Evolutionary conservation across 2,888 invertebrate species (phyloP), one percentile per base, ranked within the genome.

Genomic region (Patella pellucida): DNA sequence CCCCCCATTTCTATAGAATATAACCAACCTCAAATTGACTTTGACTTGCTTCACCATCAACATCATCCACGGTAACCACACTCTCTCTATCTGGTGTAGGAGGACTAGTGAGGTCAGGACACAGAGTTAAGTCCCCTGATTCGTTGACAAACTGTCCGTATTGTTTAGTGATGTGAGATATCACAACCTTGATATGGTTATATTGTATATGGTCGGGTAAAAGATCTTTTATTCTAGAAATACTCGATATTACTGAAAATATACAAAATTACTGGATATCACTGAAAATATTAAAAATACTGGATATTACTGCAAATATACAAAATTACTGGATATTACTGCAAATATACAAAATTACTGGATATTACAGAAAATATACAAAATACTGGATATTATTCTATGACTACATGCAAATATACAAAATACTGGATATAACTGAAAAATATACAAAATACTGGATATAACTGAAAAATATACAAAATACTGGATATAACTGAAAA

Each of bases 161-260:
- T 77, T 86, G 81, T 16, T 78, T 76, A 51, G 87, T 80, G 11
- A 90, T 79, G 1, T 84, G 68, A 54, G 90, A 86, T 27, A 91
- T 85, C 4, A 89, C 87, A 41, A 89, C 70, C 81, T 88, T 90
- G 62, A 91, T 89, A 72, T 90, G 89, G 77, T 88, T 86, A 71
- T 87, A 91, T 69, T 87, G 87, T 3, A 90, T 81, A 74, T 88
- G 82, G 27, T 84, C 82, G n/a, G 91, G 91, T 12, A 90, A 80
- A 41, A 81, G 81, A 72, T 90, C 89, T 75, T 91, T 91, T 73
- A 91, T 89, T 52, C 86, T 88, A 9, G 89, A 89, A 72, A 91
- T 67, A 72, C 87, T 81, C 27, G 85, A 84, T 31, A 90, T 88
- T 79, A 88, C 91, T 90, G 83, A 9, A 85, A 84, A 19, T 52